Evolutionary conservation across 23 tunicate genomes (phyloP).

Genomic region (Styela clava): DNA sequence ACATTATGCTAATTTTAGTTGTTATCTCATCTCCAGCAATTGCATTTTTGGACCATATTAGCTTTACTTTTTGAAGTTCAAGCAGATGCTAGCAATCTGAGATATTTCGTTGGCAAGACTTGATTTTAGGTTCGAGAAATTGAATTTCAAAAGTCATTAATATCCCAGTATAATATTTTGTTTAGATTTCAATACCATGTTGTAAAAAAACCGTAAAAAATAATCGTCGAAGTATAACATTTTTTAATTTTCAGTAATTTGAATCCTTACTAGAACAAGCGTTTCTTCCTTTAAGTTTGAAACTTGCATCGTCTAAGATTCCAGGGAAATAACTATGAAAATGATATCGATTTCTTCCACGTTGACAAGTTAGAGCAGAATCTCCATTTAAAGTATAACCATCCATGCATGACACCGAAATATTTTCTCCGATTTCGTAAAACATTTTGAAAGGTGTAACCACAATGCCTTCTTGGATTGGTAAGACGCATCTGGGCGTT

Average conservation of each 20-base stretch:
- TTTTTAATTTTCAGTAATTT: neutral
- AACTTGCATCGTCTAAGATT: neutral
- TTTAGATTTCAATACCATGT: too few relatives aligned
- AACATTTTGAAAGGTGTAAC: neutral
- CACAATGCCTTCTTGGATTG: neutral
- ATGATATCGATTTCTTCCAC: neutral
- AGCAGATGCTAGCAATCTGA: too few relatives aligned
- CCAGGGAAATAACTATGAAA: neutral
- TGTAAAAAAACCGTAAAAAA: neutral
- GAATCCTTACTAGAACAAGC: constrained; percentile 11
- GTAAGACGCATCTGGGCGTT: neutral
- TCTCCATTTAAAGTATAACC: neutral
- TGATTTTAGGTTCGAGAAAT: too few relatives aligned
- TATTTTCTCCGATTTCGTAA: constrained; percentile 14
- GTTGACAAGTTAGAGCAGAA: neutral
- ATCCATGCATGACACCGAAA: constrained; percentile 7
- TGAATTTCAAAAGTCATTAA: too few relatives aligned
- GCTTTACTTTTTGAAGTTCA: too few relatives aligned
- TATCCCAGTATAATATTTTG: too few relatives aligned
- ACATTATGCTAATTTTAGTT: too few relatives aligned
- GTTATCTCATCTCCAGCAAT: too few relatives aligned
- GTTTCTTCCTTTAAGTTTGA: neutral
- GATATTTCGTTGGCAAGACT: too few relatives aligned
- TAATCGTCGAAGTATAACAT: neutral
- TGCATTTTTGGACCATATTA: too few relatives aligned